Evolutionary conservation across 30 jellyfish, hydroid and myxozoan species (phyloP).

Genomic region (Catostylus mosaicus): DNA sequence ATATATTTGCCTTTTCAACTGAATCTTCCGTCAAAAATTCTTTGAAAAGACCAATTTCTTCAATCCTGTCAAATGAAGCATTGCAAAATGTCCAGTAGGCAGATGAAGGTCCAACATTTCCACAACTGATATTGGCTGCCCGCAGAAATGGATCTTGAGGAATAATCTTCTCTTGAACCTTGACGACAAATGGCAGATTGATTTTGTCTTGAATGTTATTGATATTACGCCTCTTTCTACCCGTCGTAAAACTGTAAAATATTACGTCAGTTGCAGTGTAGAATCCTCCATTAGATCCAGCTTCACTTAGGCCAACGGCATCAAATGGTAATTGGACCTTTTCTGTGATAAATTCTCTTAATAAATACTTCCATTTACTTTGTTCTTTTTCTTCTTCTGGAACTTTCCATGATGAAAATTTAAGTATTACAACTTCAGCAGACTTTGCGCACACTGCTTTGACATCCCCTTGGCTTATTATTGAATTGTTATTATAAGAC

Average conservation of each 20-base stretch:
- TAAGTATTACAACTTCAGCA: constrained; percentile 1
- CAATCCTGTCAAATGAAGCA: constrained; percentile 1
- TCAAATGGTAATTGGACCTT: constrained; percentile 23
- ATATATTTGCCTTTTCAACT: no score
- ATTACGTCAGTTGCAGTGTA: constrained; percentile 54
- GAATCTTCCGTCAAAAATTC: no score
- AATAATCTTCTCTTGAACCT: constrained; percentile 14
- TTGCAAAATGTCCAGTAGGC: constrained; percentile 20
- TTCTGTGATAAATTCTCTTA: constrained; percentile 27
- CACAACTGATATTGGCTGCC: constrained; percentile 39
- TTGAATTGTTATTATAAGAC: neutral
- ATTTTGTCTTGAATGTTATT: neutral
- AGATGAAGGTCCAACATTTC: neutral
- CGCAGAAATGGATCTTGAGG: constrained; percentile 38
- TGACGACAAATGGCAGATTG: constrained; percentile 3
- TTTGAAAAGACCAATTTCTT: constrained; percentile 23
- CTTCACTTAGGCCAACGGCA: constrained; percentile 53
- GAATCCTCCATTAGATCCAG: constrained; percentile 54
- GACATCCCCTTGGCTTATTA: constrained; percentile 3
- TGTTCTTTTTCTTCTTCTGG: constrained; percentile 7
- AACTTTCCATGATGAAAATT: constrained; percentile 4
- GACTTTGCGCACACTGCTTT: constrained; percentile 26
- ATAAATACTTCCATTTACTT: constrained; percentile 24
- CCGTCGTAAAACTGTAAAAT: constrained; percentile 20
- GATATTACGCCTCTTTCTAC: constrained; percentile 2